Base-by-base conservation (phyloP, 2,888 invertebrate genomes). In the Cremastinae sp. region DNA sequence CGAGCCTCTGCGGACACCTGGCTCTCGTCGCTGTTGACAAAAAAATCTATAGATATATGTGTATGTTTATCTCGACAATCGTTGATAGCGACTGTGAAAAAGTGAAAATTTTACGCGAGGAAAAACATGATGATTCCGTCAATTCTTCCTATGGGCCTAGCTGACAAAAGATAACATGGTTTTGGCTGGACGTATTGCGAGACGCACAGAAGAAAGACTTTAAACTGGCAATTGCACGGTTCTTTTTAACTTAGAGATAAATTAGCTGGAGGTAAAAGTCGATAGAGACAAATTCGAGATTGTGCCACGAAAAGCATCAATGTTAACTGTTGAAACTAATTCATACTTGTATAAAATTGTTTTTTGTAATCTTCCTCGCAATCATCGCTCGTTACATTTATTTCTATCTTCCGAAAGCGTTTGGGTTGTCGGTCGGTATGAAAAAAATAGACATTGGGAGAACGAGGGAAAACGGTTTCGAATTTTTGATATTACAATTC, bases 251-350 rank as follows among this genome's bases (percentile, higher is more conserved):
- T 49, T 49, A 37, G 28, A 5, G 28, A 28, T 28, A 28, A 28
- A 28, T 41, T 9, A 2, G 12, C 41, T 2, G 9, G 10, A 12
- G 41, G 41, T 2, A 4, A 41, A 41, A 41, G 58, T 64, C 58
- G 20, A 45, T 47, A 8, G 55, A 35, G 8, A 53, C 28, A 41
- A 61, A 66, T 28, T 28, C 28, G 28, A 28, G 51, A 83, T 83
- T 83, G 83, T 86, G 85, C 84, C 84, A 85, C 84, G 82, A 83
- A 86, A 81, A 81, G 82, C 81, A 84, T 79, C 74, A 73, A 81
- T 83, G 83, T 87, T 87, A 85, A 83, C 82, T 85, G 85, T 85
- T 84, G 79, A 80, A 81, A 28, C 28, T 83, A 59, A 73, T 53
- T 73, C 69, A 49, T 47, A 61, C 53, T 41, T 53, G 65, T 59